Percentiles rank a stretch among this genome's conserved stretches.
Conservation (phyloP, 2,888 invertebrate species). For the Cosmia pyralina region DNA sequence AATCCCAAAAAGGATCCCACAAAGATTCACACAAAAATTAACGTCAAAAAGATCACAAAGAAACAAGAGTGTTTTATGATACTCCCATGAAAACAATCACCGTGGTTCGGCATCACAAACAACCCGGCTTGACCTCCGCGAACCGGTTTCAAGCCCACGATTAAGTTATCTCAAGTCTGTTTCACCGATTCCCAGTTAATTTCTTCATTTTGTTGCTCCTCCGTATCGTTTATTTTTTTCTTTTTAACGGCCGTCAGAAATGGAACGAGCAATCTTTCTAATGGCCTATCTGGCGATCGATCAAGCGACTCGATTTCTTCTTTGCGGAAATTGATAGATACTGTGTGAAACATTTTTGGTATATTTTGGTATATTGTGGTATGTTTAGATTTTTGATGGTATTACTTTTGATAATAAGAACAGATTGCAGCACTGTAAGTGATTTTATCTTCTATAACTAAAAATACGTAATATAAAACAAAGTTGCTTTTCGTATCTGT, state of each 20-base stretch:
- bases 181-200: conserved; percentile 86
- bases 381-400: conserved; percentile 14
- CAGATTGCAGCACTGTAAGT: neutral
- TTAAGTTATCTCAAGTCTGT: conserved; percentile 86
- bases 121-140: conserved; percentile 74
- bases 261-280: conserved; percentile 85
- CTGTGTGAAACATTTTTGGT: conserved; percentile 49
- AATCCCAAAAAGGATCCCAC: conserved; percentile 16
- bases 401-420: conserved; percentile 12
- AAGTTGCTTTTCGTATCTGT: neutral
- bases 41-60: conserved; percentile 60
- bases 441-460: neutral
- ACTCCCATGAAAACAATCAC: conserved; percentile 73
- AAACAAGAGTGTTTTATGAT: conserved; percentile 64
- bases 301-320: conserved; percentile 61
- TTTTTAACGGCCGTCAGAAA: conserved; percentile 70
- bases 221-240: conserved; percentile 71
- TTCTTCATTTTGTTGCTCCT: conserved; percentile 86
- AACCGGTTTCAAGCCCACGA: conserved; percentile 81
- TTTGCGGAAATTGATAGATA: conserved; percentile 57
- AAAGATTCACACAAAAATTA: conserved; percentile 49
- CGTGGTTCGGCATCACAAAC: conserved; percentile 74
- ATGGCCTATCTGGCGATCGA: conserved; percentile 77
- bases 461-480: neutral
- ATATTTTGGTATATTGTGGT: neutral